Evolutionary conservation across 1,140 invertebrate genomes (phyloP), one percentile per base, ranked within the genome.

Genomic region (Pseudomyrmex dendroicus): DNA sequence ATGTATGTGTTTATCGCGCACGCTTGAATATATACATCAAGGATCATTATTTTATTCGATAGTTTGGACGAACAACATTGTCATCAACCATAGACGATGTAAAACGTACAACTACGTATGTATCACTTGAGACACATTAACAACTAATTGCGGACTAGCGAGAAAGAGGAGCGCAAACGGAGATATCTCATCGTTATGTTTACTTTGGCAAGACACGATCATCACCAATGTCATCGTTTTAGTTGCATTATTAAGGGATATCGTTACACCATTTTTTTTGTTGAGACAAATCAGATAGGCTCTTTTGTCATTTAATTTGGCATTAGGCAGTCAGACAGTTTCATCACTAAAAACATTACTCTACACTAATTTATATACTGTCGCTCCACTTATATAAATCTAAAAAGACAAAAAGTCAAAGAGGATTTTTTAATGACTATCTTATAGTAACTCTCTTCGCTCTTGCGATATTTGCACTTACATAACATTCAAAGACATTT

Each of bases 321-420:
- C 93, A 93, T 93, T 92, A 92, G 92, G 91, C 93, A 94, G 92
- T 94, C 91, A 83, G 82, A 91, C 87, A 48, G 13, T 50, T 85
- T 89, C n/a, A 76, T 86, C 83, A 83, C 89, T 82, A 61, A 22
- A 73, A 89, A 89, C 67, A 86, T 56, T 73, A 62, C 56, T 82
- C 52, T 66, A 83, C 35, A 5, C 35, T 46, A 72, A 22, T 84
- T 9, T 76, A 77, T 56, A 77, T 56, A 54, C n/a, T 66, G 46
- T 52, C 5, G 46, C n/a, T 68, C 12, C 25, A 44, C 68, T 78
- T 68, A 67, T 62, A 52, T 52, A 61, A 17, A 70, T 85, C 15
- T 54, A 78, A 82, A 61, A 44, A 87, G 59, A 63, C 46, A 77
- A 72, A 46, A 76, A 76, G 25, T 82, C 20, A 35, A 52, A 84